Base-by-base conservation (phyloP, 2,113 vertebrate genomes). In the Upupa epops region DNA sequence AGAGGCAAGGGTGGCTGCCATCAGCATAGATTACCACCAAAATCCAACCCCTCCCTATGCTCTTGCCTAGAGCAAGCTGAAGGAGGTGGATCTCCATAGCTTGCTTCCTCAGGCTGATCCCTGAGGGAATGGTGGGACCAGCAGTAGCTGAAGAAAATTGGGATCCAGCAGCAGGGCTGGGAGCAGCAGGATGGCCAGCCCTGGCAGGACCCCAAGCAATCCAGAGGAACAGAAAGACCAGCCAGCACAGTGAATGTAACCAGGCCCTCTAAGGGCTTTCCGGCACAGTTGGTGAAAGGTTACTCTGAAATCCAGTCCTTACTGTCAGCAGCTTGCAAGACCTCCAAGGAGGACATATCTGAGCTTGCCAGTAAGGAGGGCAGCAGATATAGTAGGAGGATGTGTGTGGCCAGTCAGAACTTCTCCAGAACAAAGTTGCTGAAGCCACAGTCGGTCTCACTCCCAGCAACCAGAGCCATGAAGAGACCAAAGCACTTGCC, bases 21-120 rank as follows among this genome's bases (percentile, higher is more conserved):
- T 28, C 13, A 26, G 52, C 36, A 17, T 2, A 0, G 2, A 6
- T 34, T n/a, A n/a, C n/a, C n/a, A n/a, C n/a, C n/a, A n/a, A 42
- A 66, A 86, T n/a, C n/a, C n/a, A 63, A 83, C 8, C 21, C 32
- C 8, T 42, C 40, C n/a, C 45, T 46, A 14, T 83, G 60, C 56
- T 90, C 32, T 72, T 81, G 51, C 77, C 60, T 73, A 40, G 40
- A 76, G 36, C 59, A 58, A 13, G 13, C 22, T 42, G 55, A 46
- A 56, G 60, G 40, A 58, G 37, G 3, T 31, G 28, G 45, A 22
- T 36, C 15, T 40, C 59, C 24, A 2, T 18, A 28, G 26, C 14
- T 65, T 48, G 32, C 61, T 77, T 71, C 29, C 31, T 69, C 45
- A 31, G 46, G 17, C 78, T 66, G 46, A 86, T 59, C 59, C 80